Evolutionary conservation across 2,888 invertebrate genomes (phyloP).

Genomic region (Drosophila demipolita): DNA sequence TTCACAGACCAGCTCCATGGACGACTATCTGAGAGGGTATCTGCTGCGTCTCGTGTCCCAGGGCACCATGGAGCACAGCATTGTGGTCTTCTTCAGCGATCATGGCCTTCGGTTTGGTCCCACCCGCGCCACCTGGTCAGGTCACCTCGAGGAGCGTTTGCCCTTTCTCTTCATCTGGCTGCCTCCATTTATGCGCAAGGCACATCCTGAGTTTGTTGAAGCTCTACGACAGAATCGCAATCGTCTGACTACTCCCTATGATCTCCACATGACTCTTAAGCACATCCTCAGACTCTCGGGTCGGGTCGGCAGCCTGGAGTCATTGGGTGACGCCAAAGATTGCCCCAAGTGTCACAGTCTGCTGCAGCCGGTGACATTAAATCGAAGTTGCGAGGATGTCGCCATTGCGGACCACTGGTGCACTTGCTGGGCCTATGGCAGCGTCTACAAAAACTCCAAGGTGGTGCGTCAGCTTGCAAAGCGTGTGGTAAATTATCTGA

Average conservation of each 20-base stretch:
- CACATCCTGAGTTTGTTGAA: slow-evolving; percentile 86
- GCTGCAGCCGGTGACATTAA: slow-evolving; percentile 87
- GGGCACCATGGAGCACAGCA: slow-evolving; percentile 88
- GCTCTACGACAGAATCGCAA: slow-evolving; percentile 88
- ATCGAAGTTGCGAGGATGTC: slow-evolving; percentile 89
- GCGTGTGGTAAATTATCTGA: slow-evolving; percentile 79
- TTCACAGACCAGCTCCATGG: slow-evolving; percentile 89
- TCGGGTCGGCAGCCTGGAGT: slow-evolving; percentile 72
- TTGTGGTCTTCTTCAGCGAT: slow-evolving; percentile 91
- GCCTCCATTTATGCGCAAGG: slow-evolving; percentile 87
- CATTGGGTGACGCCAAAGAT: slow-evolving; percentile 73
- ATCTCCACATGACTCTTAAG: slow-evolving; percentile 90
- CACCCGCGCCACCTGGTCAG: slow-evolving; percentile 88
- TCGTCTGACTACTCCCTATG: slow-evolving; percentile 90
- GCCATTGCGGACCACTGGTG: slow-evolving; percentile 91
- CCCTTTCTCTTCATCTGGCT: slow-evolving; percentile 90
- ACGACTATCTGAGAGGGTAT: slow-evolving; percentile 87
- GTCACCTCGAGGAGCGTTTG: slow-evolving; percentile 92
- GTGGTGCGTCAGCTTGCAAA: slow-evolving; percentile 86
- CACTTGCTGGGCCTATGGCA: slow-evolving; percentile 88
- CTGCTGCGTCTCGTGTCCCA: slow-evolving; percentile 87
- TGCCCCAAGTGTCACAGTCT: slow-evolving; percentile 89
- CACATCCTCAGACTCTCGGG: slow-evolving; percentile 87
- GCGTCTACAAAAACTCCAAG: slow-evolving; percentile 84
- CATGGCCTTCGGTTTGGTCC: slow-evolving; percentile 92